Percentiles rank a stretch among this genome's conserved stretches.
Evolutionary conservation across 2,113 vertebrate species (phyloP).

Genomic region (Ictidomys tridecemlineatus): DNA sequence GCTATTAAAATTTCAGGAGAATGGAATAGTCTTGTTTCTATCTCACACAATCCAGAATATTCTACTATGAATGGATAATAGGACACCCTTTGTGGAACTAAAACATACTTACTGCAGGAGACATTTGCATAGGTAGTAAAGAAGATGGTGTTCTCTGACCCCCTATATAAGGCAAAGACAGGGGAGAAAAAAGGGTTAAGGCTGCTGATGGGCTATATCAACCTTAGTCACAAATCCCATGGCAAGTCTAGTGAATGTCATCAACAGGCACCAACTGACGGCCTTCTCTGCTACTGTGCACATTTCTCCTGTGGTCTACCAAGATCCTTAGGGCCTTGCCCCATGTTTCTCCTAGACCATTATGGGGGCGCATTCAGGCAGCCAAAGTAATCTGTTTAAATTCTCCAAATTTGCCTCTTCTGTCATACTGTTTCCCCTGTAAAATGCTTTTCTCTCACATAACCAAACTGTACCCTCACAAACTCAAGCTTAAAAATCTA

Average conservation of each 20-base stretch:
- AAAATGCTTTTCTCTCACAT: not conserved
- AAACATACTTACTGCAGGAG: constrained; percentile 93
- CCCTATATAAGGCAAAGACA: constrained; percentile 87
- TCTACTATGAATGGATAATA: not conserved
- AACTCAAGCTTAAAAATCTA: constrained; percentile 33
- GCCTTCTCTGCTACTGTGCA: not conserved
- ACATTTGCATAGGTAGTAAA: constrained; percentile 91
- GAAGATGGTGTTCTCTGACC: constrained; percentile 89
- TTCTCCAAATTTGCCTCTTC: not conserved
- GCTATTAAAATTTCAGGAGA: constrained; percentile 14
- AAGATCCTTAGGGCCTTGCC: not conserved
- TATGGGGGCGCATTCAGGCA: not conserved
- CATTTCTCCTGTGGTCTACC: not conserved
- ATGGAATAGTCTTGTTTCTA: constrained; percentile 30
- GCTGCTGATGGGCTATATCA: not conserved
- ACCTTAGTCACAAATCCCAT: not conserved
- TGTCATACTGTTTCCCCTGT: not conserved
- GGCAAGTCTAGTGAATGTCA: not conserved
- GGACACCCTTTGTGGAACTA: not conserved
- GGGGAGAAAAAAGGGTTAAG: constrained; percentile 16
- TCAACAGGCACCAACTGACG: fast-evolving
- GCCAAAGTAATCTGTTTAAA: not conserved
- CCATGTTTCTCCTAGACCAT: not conserved
- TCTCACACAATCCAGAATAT: not conserved
- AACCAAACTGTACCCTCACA: not conserved